phyloP scores from a whole-genome alignment of 2,797 vertebrate genomes.

The Pogonophryne albipinna region DNA sequence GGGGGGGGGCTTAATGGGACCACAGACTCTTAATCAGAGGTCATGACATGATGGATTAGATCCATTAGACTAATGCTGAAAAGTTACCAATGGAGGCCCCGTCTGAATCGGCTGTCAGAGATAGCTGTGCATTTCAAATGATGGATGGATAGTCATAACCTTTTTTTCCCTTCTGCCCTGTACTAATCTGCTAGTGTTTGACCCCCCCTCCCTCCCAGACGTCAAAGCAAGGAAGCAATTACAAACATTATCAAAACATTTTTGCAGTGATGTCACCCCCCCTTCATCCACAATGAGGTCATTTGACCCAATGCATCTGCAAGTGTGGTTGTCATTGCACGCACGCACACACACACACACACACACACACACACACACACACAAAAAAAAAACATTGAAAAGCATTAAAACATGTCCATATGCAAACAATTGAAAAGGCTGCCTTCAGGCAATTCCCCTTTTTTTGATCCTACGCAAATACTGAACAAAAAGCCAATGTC shows the following conservation, averaged over 20 bases:
- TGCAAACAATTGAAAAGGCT: constrained; percentile 63
- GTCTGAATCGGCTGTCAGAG: constrained; percentile 58
- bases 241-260: constrained; percentile 79
- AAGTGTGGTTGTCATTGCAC: not conserved
- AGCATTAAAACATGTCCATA: constrained; percentile 67
- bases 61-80: constrained; percentile 77
- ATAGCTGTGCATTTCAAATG: constrained; percentile 67
- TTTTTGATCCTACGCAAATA: constrained; percentile 49
- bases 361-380: constrained; percentile 28
- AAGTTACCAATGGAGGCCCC: constrained; percentile 69
- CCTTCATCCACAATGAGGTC: constrained; percentile 74
- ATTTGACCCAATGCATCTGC: constrained; percentile 53
- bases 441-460: constrained; percentile 30
- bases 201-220: constrained; percentile 15
- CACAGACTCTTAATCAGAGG: constrained; percentile 76
- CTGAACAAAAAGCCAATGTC: constrained; percentile 30
- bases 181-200: constrained; percentile 61
- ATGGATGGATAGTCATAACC: constrained; percentile 74
- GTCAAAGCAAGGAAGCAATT: constrained; percentile 79
- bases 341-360: constrained; percentile 3
- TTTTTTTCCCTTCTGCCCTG: constrained; percentile 24
- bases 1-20: constrained; percentile 66
- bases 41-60: constrained; percentile 79
- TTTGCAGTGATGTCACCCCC: constrained; percentile 73
- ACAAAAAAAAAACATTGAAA: constrained; percentile 67